A percentile compares a stretch with the other conserved stretches of the same genome.
Conservation (phyloP, 2,113 vertebrate genomes). For the Pelodiscus sinensis region DNA sequence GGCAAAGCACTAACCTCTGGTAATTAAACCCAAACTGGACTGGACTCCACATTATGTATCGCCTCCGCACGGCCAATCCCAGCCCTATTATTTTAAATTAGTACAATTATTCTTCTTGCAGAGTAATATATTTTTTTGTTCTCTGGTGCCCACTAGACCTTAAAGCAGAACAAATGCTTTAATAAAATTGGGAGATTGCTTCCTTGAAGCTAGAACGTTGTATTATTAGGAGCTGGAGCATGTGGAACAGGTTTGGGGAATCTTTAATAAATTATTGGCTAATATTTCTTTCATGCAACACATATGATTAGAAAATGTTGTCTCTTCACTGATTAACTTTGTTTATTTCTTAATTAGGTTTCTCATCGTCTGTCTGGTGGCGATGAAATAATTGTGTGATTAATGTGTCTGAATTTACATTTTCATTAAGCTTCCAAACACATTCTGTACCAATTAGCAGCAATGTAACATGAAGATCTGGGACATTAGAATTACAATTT, state of each 20-base stretch:
- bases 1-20: background rate
- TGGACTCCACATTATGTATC: background rate
- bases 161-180: conserved; percentile 66
- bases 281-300: conserved; percentile 51
- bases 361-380: conserved; percentile 63
- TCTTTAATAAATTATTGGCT: conserved; percentile 58
- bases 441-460: conserved; percentile 71
- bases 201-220: background rate
- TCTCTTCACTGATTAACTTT: conserved; percentile 77
- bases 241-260: conserved; percentile 42
- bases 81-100: conserved; percentile 56
- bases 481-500: conserved; percentile 58
- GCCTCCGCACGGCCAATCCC: background rate
- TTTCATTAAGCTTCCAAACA: conserved; percentile 73
- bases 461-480: conserved; percentile 24
- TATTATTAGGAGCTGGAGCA: conserved; percentile 14
- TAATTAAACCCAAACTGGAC: conserved; percentile 38
- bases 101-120: conserved; percentile 60
- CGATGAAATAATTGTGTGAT: conserved; percentile 81
- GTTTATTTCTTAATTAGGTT: conserved; percentile 81
- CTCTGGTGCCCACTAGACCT: conserved; percentile 45
- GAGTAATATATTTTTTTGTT: conserved; percentile 46
- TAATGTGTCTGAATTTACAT: conserved; percentile 73
- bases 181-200: conserved; percentile 53
- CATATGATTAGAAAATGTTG: conserved; percentile 70